These are phyloP conservation scores for Otolemur crassicaudatus DNA, from an alignment of 2,797 vertebrate species.

Conservation along the genomic window DNA sequence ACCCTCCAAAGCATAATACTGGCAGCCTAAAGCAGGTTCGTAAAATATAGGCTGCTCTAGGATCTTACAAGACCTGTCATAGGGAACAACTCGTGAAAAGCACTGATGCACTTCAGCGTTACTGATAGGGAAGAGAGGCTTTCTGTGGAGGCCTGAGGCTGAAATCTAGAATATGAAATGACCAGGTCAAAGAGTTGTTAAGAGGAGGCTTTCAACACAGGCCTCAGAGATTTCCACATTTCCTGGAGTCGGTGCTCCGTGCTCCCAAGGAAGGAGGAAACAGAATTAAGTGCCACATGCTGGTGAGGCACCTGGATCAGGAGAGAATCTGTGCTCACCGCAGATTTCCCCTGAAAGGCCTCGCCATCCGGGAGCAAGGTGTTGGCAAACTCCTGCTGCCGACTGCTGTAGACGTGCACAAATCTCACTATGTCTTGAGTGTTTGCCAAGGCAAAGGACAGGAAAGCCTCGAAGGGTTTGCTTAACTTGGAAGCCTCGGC, in stretches of 20 bases:
- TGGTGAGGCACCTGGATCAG: background rate
- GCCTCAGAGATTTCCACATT: background rate
- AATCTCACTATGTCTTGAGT: constrained; percentile 94
- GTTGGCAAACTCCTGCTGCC: constrained; percentile 92
- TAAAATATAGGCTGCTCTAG: background rate
- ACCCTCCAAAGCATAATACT: too few relatives aligned
- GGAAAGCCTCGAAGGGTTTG: constrained; percentile 91
- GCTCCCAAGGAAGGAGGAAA: background rate
- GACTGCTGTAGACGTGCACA: constrained; percentile 92
- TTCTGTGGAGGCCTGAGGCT: background rate
- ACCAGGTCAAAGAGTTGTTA: background rate
- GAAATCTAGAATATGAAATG: background rate
- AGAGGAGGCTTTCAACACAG: background rate
- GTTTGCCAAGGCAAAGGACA: constrained; percentile 94
- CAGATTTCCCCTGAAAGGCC: constrained; percentile 82
- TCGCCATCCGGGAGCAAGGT: constrained; percentile 90
- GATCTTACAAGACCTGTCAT: background rate
- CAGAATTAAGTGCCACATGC: rapidly evolving
- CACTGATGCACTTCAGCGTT: background rate
- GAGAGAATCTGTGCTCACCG: constrained; percentile 78
- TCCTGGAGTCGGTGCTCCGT: background rate
- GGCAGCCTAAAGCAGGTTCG: background rate
- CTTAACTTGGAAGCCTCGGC: constrained; percentile 90
- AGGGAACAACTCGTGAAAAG: background rate
- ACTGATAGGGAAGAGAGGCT: background rate